A percentile compares a stretch with the other conserved stretches of the same genome.
Conservation (phyloP, 2,797 vertebrate species). For the Silurus aristotelis region DNA sequence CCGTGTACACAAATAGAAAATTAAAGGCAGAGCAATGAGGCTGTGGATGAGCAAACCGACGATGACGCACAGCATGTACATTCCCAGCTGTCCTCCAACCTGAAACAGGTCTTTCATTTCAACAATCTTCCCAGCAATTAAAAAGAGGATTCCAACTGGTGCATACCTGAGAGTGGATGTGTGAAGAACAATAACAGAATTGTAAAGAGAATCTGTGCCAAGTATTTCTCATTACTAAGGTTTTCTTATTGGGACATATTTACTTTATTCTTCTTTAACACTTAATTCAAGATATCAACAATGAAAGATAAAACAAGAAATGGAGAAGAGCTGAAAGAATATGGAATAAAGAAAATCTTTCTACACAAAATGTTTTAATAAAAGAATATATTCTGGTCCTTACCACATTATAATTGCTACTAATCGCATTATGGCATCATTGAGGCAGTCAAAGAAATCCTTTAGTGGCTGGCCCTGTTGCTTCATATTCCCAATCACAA, state of each 20-base stretch:
- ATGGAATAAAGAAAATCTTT: not conserved
- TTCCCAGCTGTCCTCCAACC: conserved; percentile 91
- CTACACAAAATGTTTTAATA: not conserved
- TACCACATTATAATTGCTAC: conserved; percentile 96
- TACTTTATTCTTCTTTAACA: not conserved
- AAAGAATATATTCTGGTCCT: conserved; percentile 60
- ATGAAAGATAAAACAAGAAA: not conserved
- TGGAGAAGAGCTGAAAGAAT: not conserved
- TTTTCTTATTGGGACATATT: not conserved
- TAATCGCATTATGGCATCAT: conserved; percentile 95
- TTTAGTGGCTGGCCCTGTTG: conserved; percentile 86
- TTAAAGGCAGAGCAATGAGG: conserved; percentile 85
- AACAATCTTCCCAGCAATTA: conserved; percentile 93
- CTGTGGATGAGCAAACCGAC: conserved; percentile 91
- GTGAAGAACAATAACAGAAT: not conserved
- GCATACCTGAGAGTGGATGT: conserved; percentile 80
- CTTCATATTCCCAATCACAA: conserved; percentile 95
- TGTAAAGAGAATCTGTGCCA: not conserved
- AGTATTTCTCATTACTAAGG: not conserved
- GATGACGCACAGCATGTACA: conserved; percentile 91
- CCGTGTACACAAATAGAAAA: conserved; percentile 89
- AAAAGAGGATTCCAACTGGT: conserved; percentile 92
- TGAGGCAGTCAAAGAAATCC: conserved; percentile 94
- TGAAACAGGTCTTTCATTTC: conserved; percentile 93
- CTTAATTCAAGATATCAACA: not conserved